phyloP scores from a whole-genome alignment of 1,140 invertebrate species.

The Neodiprion pinetum region DNA sequence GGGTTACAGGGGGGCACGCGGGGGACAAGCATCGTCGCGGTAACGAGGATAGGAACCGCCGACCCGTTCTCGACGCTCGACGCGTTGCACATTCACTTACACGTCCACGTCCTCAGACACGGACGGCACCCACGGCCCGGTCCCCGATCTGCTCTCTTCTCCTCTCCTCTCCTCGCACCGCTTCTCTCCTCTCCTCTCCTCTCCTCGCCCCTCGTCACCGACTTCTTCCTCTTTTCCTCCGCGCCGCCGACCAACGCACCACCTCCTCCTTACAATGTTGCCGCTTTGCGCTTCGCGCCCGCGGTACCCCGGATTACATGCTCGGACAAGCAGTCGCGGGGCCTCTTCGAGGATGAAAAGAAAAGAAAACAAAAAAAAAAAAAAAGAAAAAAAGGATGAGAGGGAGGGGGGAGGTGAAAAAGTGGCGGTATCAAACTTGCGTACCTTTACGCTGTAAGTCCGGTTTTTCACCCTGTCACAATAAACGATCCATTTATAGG shows the following conservation, averaged over 20 bases:
- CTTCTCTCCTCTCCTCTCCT: conserved; percentile 29
- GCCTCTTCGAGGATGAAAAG: background rate
- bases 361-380: background rate
- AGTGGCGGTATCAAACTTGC: too few relatives aligned
- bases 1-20: conserved; percentile 29
- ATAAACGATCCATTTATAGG: too few relatives aligned
- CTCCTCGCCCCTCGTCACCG: conserved; percentile 9
- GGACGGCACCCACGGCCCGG: conserved; percentile 47
- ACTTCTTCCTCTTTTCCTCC: conserved; percentile 18
- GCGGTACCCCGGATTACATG: conserved; percentile 21
- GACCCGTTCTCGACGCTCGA: background rate
- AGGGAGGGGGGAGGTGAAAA: too few relatives aligned
- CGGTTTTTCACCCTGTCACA: too few relatives aligned
- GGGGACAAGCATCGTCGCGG: conserved; percentile 42
- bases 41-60: conserved; percentile 48
- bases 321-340: background rate
- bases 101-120: conserved; percentile 27
- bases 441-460: too few relatives aligned
- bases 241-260: conserved; percentile 19
- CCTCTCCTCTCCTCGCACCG: conserved; percentile 17
- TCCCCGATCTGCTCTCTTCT: conserved; percentile 16
- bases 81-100: too few relatives aligned
- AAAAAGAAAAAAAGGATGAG: background rate
- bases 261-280: conserved; percentile 47
- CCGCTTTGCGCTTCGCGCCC: conserved; percentile 35